Evolutionary conservation across 2,888 invertebrate genomes (phyloP), one percentile per base, ranked within the genome.

Genomic region (Sicus ferrugineus): DNA sequence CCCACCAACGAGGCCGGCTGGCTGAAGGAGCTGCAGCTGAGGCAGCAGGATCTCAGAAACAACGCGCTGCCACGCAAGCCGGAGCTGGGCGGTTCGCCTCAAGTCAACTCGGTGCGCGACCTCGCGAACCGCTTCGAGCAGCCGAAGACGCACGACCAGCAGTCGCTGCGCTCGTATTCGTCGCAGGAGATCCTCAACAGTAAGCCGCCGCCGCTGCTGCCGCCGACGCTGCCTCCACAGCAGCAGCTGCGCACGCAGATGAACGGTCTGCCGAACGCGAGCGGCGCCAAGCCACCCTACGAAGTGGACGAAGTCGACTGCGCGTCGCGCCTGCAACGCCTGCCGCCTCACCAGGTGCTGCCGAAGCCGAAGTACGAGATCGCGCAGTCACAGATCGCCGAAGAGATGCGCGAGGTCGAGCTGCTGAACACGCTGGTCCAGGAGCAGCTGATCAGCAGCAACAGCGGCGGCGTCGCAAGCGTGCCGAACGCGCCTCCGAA

Each of bases 121-220:
- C 88, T 95, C 79, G 93, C 95, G 0, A 93, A 93, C 0, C 90
- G 91, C 79, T 95, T 95, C 83, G 95, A 95, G 83, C 88, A 79
- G 65, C 74, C 76, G 4, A 78, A 77, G 70, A 67, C 72, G 68
- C 72, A 71, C 31, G 69, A 67, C 14, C 64, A 66, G 26, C 65
- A 69, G 7, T 38, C 68, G 11, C 77, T 84, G 70, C 78, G 84
- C 2, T 82, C 84, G 3, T 84, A 83, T 56, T 78, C 83, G 26
- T 84, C 84, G 0, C 85, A 85, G 69, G 85, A 85, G 72, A 73
- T 84, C 56, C 77, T 84, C 1, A 80, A 73, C 56, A 66, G 62
- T 1, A 70, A 62, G 56, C n/a, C 48, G 59, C 61, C 62, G 77
- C 79, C n/a, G n/a, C n/a, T n/a, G n/a, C n/a, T n/a, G n/a, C n/a